Evolutionary conservation across 2,797 vertebrate species (phyloP).

Genomic region (Brachyalestes nurse): DNA sequence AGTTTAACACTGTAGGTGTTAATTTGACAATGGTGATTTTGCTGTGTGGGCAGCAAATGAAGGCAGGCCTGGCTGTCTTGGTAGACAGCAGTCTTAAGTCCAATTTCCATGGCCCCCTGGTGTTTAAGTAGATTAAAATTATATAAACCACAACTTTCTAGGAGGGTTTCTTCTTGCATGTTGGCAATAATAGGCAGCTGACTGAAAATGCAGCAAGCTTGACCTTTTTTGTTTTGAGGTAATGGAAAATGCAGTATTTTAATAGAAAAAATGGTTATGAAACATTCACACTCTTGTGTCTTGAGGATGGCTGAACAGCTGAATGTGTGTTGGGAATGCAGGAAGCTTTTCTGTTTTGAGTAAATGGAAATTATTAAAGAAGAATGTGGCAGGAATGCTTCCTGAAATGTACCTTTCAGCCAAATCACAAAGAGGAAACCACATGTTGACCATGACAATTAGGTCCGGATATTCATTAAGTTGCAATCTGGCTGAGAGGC

Average conservation of each 20-base stretch:
- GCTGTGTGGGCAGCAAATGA: slow-evolving; percentile 37
- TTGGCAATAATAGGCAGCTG: neutral
- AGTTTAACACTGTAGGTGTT: slow-evolving; percentile 44
- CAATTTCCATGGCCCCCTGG: slow-evolving; percentile 1
- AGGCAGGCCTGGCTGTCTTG: slow-evolving; percentile 17
- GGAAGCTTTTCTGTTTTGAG: neutral
- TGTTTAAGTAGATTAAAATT: slow-evolving; percentile 16
- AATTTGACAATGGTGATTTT: slow-evolving; percentile 47
- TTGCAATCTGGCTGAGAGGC: slow-evolving; percentile 9
- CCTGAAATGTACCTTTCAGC: neutral
- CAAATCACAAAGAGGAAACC: neutral
- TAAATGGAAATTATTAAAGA: neutral
- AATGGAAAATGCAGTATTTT: no score
- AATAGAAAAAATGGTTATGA: neutral
- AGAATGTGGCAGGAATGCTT: neutral
- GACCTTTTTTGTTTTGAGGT: neutral
- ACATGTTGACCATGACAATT: slow-evolving; percentile 7
- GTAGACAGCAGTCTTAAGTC: slow-evolving; percentile 31
- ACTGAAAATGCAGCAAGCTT: neutral
- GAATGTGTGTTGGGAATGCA: neutral
- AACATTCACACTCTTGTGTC: neutral
- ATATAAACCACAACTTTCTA: neutral
- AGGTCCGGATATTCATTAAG: slow-evolving; percentile 19
- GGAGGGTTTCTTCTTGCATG: neutral
- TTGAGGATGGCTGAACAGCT: no score